A percentile compares a stretch with the other conserved stretches of the same genome.
phyloP scores from a whole-genome alignment of 2,797 vertebrate species.

The Sebastes hopkinsi region DNA sequence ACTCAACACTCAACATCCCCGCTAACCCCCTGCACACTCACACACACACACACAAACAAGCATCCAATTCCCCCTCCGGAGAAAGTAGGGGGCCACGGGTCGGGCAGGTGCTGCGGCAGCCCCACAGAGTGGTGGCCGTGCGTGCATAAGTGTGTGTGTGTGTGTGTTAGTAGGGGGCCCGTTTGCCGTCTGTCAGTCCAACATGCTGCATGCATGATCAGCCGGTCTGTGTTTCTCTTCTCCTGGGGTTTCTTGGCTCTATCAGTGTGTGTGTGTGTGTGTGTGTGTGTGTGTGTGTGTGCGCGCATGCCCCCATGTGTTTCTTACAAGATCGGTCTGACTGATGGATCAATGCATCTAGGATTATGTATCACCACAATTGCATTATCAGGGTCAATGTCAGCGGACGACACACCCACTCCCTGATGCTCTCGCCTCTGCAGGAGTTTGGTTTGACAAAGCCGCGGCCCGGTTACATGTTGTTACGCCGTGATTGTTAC shows the following conservation, averaged over 20 bases:
- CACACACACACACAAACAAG: slow-evolving; percentile 20
- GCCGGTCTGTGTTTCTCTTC: slow-evolving; percentile 47
- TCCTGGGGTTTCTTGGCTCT: slow-evolving; percentile 52
- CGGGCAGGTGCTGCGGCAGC: slow-evolving; percentile 79
- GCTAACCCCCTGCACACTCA: slow-evolving; percentile 36
- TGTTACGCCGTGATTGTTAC: slow-evolving; percentile 28
- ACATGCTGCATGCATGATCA: slow-evolving; percentile 67
- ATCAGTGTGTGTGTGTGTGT: neutral
- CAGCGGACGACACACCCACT: slow-evolving; percentile 39
- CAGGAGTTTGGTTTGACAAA: slow-evolving; percentile 16
- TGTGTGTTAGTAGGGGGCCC: slow-evolving; percentile 33
- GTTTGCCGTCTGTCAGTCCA: slow-evolving; percentile 75
- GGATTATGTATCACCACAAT: slow-evolving; percentile 79
- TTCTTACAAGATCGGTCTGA: slow-evolving; percentile 20
- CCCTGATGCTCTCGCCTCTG: neutral
- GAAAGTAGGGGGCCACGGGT: slow-evolving; percentile 57
- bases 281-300: slow-evolving; percentile 2
- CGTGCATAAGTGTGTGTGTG: slow-evolving; percentile 15
- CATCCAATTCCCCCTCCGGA: slow-evolving; percentile 19
- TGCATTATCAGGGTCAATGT: slow-evolving; percentile 71
- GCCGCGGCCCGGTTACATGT: slow-evolving; percentile 19
- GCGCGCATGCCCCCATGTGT: slow-evolving; percentile 1
- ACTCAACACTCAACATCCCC: slow-evolving; percentile 59
- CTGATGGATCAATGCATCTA: slow-evolving; percentile 76
- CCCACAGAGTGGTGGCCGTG: slow-evolving; percentile 27